Evolutionary conservation across 2,797 vertebrate species (phyloP).

Genomic region (Lutjanus campechanus): DNA sequence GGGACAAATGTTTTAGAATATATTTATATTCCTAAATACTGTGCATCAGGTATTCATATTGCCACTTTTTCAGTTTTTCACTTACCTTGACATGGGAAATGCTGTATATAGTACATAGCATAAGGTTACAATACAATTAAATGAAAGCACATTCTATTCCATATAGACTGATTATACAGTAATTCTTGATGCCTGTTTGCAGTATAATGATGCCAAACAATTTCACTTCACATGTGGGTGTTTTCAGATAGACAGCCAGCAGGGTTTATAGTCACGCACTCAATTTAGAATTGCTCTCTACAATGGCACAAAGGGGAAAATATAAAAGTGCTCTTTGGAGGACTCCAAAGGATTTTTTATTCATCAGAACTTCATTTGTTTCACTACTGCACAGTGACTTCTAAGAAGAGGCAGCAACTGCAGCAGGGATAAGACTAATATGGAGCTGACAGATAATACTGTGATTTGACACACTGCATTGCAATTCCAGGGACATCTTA

Average conservation of each 20-base stretch:
- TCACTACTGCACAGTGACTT: conserved; percentile 56
- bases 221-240: conserved; percentile 60
- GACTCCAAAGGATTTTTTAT: conserved; percentile 68
- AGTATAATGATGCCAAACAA: conserved; percentile 34
- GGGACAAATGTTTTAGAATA: not conserved
- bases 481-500: conserved; percentile 33
- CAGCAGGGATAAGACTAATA: conserved; percentile 62
- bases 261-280: conserved; percentile 50
- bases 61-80: not conserved
- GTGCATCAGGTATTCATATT: not conserved
- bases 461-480: conserved; percentile 57
- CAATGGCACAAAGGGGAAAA: conserved; percentile 40
- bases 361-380: conserved; percentile 71
- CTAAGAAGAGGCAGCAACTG: conserved; percentile 51
- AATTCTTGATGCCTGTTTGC: conserved; percentile 36
- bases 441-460: conserved; percentile 61
- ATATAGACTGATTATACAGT: conserved; percentile 30
- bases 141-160: conserved; percentile 23
- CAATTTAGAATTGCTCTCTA: conserved; percentile 49
- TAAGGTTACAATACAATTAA: not conserved
- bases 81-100: not conserved
- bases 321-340: conserved; percentile 55
- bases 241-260: conserved; percentile 57
- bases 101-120: not conserved
- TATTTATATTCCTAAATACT: not conserved